Conservation (phyloP, 1,140 invertebrate genomes). For the Leptopilina clavipes region DNA sequence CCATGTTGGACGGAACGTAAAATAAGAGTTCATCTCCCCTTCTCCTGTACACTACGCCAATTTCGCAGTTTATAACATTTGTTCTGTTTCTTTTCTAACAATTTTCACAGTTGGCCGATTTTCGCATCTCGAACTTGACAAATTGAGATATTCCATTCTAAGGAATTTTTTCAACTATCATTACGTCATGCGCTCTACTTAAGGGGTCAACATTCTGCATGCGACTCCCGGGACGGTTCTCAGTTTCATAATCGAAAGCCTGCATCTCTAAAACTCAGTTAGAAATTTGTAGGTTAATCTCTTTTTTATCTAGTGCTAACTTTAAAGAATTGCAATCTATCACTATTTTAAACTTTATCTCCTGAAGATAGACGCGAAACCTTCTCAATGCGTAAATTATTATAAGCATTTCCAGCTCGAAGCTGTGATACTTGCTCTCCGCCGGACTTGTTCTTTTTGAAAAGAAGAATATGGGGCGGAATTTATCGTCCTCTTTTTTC, state of each 20-base stretch:
- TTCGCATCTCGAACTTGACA: slow-evolving; percentile 23
- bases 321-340: too few species aligned
- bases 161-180: slow-evolving; percentile 40
- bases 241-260: slow-evolving; percentile 50
- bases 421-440: not conserved
- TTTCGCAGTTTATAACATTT: slow-evolving; percentile 41
- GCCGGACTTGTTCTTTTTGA: slow-evolving; percentile 9
- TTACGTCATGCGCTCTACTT: slow-evolving; percentile 48
- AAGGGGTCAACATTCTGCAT: slow-evolving; percentile 55
- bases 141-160: slow-evolving; percentile 35
- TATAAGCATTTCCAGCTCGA: too few species aligned
- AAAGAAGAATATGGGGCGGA: slow-evolving; percentile 35
- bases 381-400: not conserved
- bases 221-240: slow-evolving; percentile 44
- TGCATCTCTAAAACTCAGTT: slow-evolving; percentile 40
- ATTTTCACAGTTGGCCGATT: not conserved
- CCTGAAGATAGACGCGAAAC: too few species aligned
- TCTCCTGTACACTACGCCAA: slow-evolving; percentile 40
- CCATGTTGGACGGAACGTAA: slow-evolving; percentile 33
- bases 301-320: not conserved
- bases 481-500: slow-evolving; percentile 24
- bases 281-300: not conserved
- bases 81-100: slow-evolving; percentile 1
- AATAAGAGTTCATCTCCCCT: slow-evolving; percentile 33
- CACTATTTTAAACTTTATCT: too few species aligned